phyloP scores from a whole-genome alignment of 2,797 vertebrate genomes.

The Eulemur coronatus region DNA sequence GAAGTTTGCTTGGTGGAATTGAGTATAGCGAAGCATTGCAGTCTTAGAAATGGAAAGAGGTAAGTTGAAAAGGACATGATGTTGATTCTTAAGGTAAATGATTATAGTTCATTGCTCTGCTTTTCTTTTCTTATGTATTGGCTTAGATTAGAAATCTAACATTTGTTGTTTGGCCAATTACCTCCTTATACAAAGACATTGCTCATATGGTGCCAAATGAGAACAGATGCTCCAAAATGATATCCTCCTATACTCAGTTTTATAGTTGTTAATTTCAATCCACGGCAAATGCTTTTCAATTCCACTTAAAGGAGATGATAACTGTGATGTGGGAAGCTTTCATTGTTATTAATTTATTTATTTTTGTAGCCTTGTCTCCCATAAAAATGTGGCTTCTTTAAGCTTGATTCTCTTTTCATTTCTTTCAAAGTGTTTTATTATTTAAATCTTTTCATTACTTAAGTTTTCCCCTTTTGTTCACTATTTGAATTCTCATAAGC shows the following conservation, averaged over 20 bases:
- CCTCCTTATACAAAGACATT: not conserved
- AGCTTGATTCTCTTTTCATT: not conserved
- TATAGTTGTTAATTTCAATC: not conserved
- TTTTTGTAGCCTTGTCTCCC: not conserved
- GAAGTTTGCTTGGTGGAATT: not conserved
- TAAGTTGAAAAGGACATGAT: not conserved
- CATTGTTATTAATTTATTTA: conserved; percentile 31
- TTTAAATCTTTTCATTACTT: conserved; percentile 12
- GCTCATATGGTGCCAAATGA: not conserved
- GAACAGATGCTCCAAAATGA: conserved; percentile 39
- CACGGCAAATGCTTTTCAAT: not conserved
- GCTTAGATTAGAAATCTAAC: conserved; percentile 39
- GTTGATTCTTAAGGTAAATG: not conserved
- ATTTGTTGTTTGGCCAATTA: conserved; percentile 37
- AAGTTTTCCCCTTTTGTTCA: not conserved
- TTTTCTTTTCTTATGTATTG: not conserved
- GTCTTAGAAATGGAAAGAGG: not conserved
- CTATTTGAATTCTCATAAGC: not conserved
- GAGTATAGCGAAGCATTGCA: not conserved
- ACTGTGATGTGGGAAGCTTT: not conserved
- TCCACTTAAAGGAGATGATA: not conserved
- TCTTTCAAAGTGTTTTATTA: conserved; percentile 8
- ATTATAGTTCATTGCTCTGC: not conserved
- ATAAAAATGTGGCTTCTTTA: not conserved
- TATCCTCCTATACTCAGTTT: not conserved